Percentiles rank a stretch among this genome's conserved stretches.
Conservation (phyloP, 2,797 vertebrate species). For the Stomatorhinus walkeri region DNA sequence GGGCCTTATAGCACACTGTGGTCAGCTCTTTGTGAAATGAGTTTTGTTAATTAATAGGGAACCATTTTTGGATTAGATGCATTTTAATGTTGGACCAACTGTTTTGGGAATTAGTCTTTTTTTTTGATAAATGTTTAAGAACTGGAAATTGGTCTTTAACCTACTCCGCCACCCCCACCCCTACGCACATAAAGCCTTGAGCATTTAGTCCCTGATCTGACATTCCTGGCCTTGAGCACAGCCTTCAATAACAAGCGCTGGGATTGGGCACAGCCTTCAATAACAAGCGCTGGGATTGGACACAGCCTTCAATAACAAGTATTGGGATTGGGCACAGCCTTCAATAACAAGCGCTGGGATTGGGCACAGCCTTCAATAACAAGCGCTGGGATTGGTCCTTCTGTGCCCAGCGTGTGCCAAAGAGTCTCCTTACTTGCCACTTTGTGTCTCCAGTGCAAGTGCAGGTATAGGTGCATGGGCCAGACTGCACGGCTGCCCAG, state of each 20-base stretch:
- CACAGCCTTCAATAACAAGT: not conserved
- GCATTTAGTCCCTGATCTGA: not conserved
- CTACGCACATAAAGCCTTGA: not conserved
- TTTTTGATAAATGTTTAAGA: not conserved
- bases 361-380: not conserved
- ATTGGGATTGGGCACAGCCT: not conserved
- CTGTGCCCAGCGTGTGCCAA: not conserved
- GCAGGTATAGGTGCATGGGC: not conserved
- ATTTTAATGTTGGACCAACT: conserved; percentile 5
- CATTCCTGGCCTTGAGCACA: not conserved
- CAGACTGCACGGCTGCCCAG: not conserved
- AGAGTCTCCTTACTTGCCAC: not conserved
- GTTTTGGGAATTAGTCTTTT: not conserved
- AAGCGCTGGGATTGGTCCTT: not conserved
- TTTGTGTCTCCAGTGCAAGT: not conserved
- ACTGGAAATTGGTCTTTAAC: not conserved
- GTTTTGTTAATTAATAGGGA: not conserved
- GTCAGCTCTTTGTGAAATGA: not conserved
- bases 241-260: not conserved
- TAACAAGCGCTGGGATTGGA: no score
- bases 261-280: not conserved
- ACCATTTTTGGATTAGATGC: conserved; percentile 5
- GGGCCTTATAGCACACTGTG: conserved; percentile 6
- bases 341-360: no score
- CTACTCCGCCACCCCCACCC: not conserved